Base-by-base conservation (phyloP, 2,113 vertebrate genomes). In the Pomatorhinus ruficollis region DNA sequence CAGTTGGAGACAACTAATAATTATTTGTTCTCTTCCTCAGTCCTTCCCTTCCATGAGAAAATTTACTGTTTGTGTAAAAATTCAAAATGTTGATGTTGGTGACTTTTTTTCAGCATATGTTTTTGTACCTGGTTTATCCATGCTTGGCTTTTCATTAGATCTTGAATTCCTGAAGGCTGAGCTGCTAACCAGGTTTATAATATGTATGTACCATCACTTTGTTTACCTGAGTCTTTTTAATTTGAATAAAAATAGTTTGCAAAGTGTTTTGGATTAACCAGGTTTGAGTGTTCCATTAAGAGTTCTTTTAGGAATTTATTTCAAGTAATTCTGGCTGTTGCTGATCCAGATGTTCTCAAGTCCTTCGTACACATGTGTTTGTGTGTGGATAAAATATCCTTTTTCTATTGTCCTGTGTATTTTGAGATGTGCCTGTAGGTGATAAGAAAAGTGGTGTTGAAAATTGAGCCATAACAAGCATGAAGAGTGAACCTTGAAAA, bases 241-340 rank as follows among this genome's bases (percentile, higher is more conserved):
- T 98, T 97, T 97, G 96, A 98, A 98, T 98, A 98, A 98, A 98
- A 98, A 98, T 97, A 98, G 97, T 98, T 98, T 98, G 97, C 96
- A 98, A 98, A 97, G 97, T 98, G 97, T 98, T 98, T 97, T 98
- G 97, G 97, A 97, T 97, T 98, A 98, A 97, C 97, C 95, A 97
- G 95, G 95, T 97, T 97, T 98, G 96, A 97, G 93, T 86, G 97
- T 98, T 97, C 92, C 92, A 59, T 97, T 95, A 87, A 97, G 93
- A 79, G 20, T 96, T 95, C 24, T 86, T n/a, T 76, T 77, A 90
- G 63, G 50, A 76, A 80, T 96, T 97, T 85, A 83, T 94, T 96
- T 96, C 90, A 80, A 33, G 60, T 75, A 82, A 44, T 84, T 87
- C 56, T 91, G 79, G 74, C 49, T 93, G 60, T 57, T 90, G 44